Conservation (phyloP, 2,888 invertebrate species). For the Trichopria drosophilae region DNA sequence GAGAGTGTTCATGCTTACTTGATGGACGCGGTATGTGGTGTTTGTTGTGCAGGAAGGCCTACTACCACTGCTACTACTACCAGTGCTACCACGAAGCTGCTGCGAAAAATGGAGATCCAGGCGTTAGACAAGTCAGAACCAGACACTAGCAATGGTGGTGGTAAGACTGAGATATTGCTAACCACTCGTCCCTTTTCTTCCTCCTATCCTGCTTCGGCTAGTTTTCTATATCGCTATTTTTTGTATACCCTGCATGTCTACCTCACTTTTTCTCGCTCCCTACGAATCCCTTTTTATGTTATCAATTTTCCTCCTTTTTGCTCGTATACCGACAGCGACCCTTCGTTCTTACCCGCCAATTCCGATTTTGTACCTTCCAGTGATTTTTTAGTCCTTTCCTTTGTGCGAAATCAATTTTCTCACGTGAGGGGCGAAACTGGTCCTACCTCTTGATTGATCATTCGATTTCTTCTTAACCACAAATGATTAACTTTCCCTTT, state of each 20-base stretch:
- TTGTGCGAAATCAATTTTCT: too few species aligned
- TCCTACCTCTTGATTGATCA: too few species aligned
- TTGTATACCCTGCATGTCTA: neutral
- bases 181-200: slow-evolving; percentile 26
- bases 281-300: slow-evolving; percentile 1
- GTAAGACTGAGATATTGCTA: slow-evolving; percentile 48
- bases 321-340: too few species aligned
- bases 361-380: too few species aligned
- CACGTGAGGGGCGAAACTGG: too few species aligned
- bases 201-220: too few species aligned
- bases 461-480: too few species aligned
- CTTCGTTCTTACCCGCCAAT: too few species aligned
- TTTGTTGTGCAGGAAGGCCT: slow-evolving; percentile 54
- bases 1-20: slow-evolving; percentile 43
- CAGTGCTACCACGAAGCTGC: slow-evolving; percentile 51
- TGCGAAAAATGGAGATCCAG: slow-evolving; percentile 56
- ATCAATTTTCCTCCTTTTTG: too few species aligned
- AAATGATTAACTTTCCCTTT: too few species aligned
- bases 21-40: slow-evolving; percentile 52
- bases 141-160: slow-evolving; percentile 53
- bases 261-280: neutral
- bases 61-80: slow-evolving; percentile 45
- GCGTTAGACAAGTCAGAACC: slow-evolving; percentile 53
- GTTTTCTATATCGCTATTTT: neutral
- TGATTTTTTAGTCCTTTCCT: too few species aligned